Evolutionary conservation across 1,140 invertebrate genomes (phyloP), one percentile per base, ranked within the genome.

Genomic region (Nebria ingens): DNA sequence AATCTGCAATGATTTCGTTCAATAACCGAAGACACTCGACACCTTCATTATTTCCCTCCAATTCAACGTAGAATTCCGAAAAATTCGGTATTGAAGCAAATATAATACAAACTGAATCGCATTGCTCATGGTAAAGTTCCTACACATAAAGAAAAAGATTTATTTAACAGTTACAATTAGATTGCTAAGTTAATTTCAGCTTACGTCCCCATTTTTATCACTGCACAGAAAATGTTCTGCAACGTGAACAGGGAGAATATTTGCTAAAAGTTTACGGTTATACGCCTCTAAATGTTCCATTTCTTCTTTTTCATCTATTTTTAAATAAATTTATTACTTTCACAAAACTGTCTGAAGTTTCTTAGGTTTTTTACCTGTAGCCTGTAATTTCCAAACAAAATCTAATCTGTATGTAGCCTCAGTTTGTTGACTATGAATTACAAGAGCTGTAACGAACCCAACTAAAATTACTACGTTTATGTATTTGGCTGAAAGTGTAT

Each of bases 1-100:
- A 97, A 74, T 97, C 93, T 0, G 92, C 93, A 53, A 97, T 95
- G 63, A 97, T 97, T 78, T 98, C 94, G 73, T 98, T 98, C 2
- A 97, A 79, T 0, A 97, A 80, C 42, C 93, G 75, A 21, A 97
- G 78, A 70, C 93, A 97, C 70, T 97, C 94, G 12, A 97, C 87
- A 1, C 94, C 94, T 70, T 95, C 91, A 72, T 94, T 93, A 72
- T 92, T 95, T 40, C 88, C 89, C 68, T 96, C 93, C 22, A 96
- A 76, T 69, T 97, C 92, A 42, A 94, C 89, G 71, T 97, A 97
- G 74, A 97, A 97, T 63, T 97, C 93, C 1, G 92, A 95, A 73
- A 97, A 97, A 73, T 97, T 97, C 1, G 93, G 91, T 65, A 97
- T 96, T 29, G 91, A 93, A 0, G 93, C 93, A 68, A 97, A 97